Percentiles rank a stretch among this genome's conserved stretches.
Conservation (phyloP, 2,113 vertebrate species). For the Ariopsis seemanni region DNA sequence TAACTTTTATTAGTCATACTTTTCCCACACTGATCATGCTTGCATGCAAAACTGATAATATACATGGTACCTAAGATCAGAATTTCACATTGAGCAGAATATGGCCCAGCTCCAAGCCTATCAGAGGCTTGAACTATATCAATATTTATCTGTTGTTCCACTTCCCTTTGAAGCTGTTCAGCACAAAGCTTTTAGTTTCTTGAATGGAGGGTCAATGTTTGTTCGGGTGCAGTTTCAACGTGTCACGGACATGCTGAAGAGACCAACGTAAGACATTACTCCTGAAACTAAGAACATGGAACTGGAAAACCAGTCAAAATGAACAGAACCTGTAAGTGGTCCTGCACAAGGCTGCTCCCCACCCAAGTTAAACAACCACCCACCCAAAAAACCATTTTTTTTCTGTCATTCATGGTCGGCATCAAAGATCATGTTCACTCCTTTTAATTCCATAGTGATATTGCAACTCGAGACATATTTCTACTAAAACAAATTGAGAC, state of each 20-base stretch:
- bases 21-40: conserved; percentile 15
- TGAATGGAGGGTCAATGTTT: conserved; percentile 54
- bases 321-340: background rate
- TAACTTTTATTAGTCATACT: background rate
- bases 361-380: background rate
- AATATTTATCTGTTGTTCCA: conserved; percentile 49
- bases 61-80: conserved; percentile 14
- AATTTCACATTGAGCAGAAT: conserved; percentile 36
- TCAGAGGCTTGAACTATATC: conserved; percentile 40
- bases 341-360: background rate
- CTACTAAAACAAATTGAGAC: background rate
- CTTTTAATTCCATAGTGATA: background rate
- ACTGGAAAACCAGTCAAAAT: conserved; percentile 7
- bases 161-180: conserved; percentile 44
- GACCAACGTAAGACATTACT: conserved; percentile 27
- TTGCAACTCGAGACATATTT: no score
- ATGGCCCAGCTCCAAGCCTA: conserved; percentile 36
- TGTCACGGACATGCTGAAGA: conserved; percentile 33
- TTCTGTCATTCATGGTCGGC: background rate
- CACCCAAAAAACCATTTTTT: background rate
- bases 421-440: background rate
- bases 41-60: conserved; percentile 20
- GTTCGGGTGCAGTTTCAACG: conserved; percentile 44
- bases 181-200: conserved; percentile 31
- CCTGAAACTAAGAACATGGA: background rate